Percentiles rank a stretch among this genome's conserved stretches.
Evolutionary conservation across 2,888 invertebrate species (phyloP).

Genomic region (Hypomecis punctinalis): DNA sequence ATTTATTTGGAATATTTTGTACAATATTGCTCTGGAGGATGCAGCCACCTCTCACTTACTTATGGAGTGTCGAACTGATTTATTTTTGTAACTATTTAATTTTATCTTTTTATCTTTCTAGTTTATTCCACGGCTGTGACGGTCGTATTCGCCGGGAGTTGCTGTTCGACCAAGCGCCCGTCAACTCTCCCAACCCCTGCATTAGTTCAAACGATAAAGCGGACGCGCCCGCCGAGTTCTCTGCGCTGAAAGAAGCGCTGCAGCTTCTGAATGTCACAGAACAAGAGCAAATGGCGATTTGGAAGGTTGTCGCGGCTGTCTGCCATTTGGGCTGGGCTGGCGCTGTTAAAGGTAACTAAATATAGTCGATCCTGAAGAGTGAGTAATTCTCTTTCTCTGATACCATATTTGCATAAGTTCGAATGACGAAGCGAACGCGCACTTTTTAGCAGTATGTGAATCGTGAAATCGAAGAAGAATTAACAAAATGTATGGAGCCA

Average conservation of each 20-base stretch:
- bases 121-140: slow-evolving; percentile 93
- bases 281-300: slow-evolving; percentile 92
- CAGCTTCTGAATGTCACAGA: slow-evolving; percentile 90
- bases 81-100: too few relatives aligned
- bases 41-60: too few relatives aligned
- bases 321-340: slow-evolving; percentile 96
- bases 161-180: slow-evolving; percentile 88
- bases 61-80: too few relatives aligned
- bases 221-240: slow-evolving; percentile 94
- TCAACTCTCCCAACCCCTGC: slow-evolving; percentile 88
- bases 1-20: too few relatives aligned
- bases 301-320: slow-evolving; percentile 96
- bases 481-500: too few relatives aligned
- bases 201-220: slow-evolving; percentile 91
- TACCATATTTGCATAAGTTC: background rate
- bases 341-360: slow-evolving; percentile 87
- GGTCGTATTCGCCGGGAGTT: slow-evolving; percentile 93
- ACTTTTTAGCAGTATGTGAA: too few relatives aligned
- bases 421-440: too few relatives aligned
- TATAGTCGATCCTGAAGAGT: background rate
- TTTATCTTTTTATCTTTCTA: slow-evolving; percentile 62
- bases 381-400: background rate
- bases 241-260: slow-evolving; percentile 91
- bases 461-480: too few relatives aligned
- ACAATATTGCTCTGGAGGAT: too few relatives aligned